phyloP scores from a whole-genome alignment of 2,797 vertebrate species.

The Ctenosaura bakeri region DNA sequence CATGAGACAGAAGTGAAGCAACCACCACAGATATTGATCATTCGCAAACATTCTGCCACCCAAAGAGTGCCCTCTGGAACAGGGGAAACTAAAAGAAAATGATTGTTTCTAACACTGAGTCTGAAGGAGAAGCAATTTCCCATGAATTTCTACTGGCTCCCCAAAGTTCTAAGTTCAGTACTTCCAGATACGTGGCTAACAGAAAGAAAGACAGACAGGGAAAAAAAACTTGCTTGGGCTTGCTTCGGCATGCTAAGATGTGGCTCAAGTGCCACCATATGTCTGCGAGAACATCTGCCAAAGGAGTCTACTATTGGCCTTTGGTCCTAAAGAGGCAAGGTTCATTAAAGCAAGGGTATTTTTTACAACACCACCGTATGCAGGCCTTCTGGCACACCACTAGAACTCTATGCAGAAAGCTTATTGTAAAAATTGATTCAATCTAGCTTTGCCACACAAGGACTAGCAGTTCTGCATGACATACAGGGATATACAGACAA shows the following conservation, averaged over 20 bases:
- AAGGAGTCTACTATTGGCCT: not conserved
- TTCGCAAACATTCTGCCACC: not conserved
- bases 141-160: not conserved
- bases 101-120: too few relatives aligned
- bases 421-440: not conserved
- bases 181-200: not conserved
- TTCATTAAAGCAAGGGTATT: not conserved
- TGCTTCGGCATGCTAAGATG: not conserved
- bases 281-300: rapidly evolving
- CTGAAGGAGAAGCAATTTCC: not conserved
- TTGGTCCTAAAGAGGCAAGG: not conserved
- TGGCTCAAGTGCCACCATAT: not conserved
- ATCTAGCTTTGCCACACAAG: slow-evolving; percentile 6
- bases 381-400: not conserved
- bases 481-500: not conserved
- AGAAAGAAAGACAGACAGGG: not conserved
- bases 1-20: not conserved
- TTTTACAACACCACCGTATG: rapidly evolving
- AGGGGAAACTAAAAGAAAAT: not conserved
- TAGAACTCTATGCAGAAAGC: not conserved
- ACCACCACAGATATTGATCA: not conserved
- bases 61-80: not conserved
- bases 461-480: not conserved
- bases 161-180: not conserved
- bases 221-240: not conserved